phyloP scores from a whole-genome alignment of 2,888 invertebrate genomes.

The Tenthredo scrophulariae region DNA sequence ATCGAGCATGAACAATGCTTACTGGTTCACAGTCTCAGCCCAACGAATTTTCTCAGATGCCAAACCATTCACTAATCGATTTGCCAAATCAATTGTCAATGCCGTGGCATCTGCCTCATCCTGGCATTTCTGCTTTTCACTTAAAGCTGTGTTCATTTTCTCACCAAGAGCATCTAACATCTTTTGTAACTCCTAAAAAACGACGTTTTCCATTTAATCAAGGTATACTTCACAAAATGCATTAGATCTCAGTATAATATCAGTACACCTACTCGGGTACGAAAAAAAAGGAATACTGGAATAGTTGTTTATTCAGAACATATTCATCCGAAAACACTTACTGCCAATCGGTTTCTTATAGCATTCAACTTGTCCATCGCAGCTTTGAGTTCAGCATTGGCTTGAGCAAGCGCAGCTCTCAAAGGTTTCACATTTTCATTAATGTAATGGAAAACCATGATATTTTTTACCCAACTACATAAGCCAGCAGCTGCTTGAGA shows the following conservation, averaged over 20 bases:
- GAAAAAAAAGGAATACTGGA: neutral
- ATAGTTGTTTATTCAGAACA: neutral
- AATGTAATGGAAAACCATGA: conserved; percentile 92
- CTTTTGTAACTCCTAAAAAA: conserved; percentile 85
- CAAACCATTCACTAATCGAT: conserved; percentile 94
- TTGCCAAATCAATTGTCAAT: conserved; percentile 93
- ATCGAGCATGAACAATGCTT: conserved; percentile 74
- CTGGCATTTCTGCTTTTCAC: conserved; percentile 93
- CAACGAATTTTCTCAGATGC: conserved; percentile 95
- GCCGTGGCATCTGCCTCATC: conserved; percentile 95
- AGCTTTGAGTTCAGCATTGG: conserved; percentile 90
- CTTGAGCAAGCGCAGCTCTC: conserved; percentile 90
- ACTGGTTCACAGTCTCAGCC: conserved; percentile 84
- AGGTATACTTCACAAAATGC: neutral
- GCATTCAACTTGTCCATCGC: conserved; percentile 90
- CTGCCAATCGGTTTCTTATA: conserved; percentile 86
- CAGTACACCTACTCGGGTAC: neutral
- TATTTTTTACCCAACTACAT: conserved; percentile 97
- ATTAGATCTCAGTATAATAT: neutral
- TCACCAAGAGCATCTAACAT: conserved; percentile 87
- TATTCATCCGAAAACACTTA: conserved; percentile 68
- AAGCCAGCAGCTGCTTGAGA: conserved; percentile 95
- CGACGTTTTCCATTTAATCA: neutral
- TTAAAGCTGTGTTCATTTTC: conserved; percentile 92
- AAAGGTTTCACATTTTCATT: conserved; percentile 96